These are phyloP conservation scores for Byasa hedistus DNA, from an alignment of 2,888 invertebrate genomes.

Conservation along the genomic window DNA sequence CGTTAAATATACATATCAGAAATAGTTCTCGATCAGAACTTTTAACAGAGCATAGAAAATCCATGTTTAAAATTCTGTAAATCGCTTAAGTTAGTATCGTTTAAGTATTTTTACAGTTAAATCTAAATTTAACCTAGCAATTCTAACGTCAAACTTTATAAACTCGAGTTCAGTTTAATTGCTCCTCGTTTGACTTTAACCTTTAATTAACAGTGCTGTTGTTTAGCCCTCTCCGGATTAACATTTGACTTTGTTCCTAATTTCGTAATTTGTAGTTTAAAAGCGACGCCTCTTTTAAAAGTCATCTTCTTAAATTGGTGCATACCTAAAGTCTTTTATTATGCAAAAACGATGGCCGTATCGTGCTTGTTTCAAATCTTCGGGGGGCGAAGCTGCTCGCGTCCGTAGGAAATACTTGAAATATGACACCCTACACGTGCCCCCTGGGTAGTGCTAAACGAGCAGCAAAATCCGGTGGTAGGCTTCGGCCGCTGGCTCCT, in stretches of 20 bases:
- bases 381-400: too few species aligned
- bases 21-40: too few species aligned
- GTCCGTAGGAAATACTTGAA: too few species aligned
- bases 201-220: slow-evolving; percentile 29
- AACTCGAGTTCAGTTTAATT: slow-evolving; percentile 25
- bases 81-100: not conserved
- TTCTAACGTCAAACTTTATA: slow-evolving; percentile 13
- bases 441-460: too few species aligned
- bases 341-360: not conserved
- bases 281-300: slow-evolving; percentile 7
- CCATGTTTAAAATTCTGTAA: too few species aligned
- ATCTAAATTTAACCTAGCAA: slow-evolving; percentile 4
- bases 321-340: not conserved
- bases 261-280: slow-evolving; percentile 27
- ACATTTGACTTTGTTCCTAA: slow-evolving; percentile 28
- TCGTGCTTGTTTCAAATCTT: too few species aligned
- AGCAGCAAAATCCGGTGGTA: too few species aligned
- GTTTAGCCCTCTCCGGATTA: slow-evolving; percentile 21
- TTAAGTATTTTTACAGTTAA: not conserved
- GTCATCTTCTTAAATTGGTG: slow-evolving; percentile 8
- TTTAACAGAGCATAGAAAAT: too few species aligned
- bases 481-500: too few species aligned
- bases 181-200: slow-evolving; percentile 17
- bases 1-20: too few species aligned
- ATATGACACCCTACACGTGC: too few species aligned